Evolutionary conservation across 2,888 invertebrate species (phyloP), one percentile per base, ranked within the genome.

Genomic region (Anorthoa munda): DNA sequence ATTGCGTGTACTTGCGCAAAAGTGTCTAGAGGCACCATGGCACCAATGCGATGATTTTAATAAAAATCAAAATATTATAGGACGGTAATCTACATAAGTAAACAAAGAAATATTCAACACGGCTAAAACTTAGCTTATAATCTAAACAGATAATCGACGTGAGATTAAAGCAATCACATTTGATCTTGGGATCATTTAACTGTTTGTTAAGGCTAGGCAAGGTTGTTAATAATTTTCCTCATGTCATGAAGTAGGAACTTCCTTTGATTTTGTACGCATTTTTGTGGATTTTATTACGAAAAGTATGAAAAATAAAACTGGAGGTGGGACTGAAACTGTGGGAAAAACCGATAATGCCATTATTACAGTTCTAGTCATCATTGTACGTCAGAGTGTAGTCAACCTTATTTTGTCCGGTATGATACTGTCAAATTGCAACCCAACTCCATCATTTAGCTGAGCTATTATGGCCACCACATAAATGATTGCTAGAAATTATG

Each of bases 151-250:
- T 23, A 70, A 80, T 74, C 15, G 59, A 13, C 45, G 15, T 4
- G 21, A 51, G 64, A 67, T 64, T 69, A 79, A 4, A 55, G 45
- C 13, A 75, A 66, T 75, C 31, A 26, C 0, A 31, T 12, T 59
- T 75, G 56, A 59, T 79, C 81, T 75, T 80, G 61, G 21, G 56
- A 66, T 58, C 5, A 63, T 50, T 61, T 77, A 61, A 56, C 15
- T 50, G 45, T 77, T 56, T 56, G 55, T 23, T 46, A 13, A 55
- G 26, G 50, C 26, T 61, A n/a, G 77, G 17, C 21, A 17, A 23
- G 31, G 31, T 13, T 17, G 31, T 31, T 48, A 26, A 61, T 50
- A 18, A 26, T 56, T 46, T 63, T 48, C 13, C 21, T 18, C n/a
- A 23, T 39, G n/a, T 65, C 53, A 53, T 55, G 39, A 21, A 39